A percentile compares a stretch with the other conserved stretches of the same genome.
These are phyloP conservation scores for Melanaphis sacchari DNA, from an alignment of 1,140 invertebrate species.

Conservation along the genomic window DNA sequence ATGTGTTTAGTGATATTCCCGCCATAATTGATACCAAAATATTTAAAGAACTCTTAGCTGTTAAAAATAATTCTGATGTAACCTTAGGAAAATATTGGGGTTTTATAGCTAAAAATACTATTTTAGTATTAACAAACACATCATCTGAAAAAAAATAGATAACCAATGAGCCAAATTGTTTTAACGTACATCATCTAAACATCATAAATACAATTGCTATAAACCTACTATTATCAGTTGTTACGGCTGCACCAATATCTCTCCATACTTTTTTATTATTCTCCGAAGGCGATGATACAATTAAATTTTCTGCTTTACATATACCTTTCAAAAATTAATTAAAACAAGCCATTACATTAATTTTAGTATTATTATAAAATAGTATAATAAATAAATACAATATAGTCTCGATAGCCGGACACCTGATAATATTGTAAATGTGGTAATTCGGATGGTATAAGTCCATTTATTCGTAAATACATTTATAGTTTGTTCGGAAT, in stretches of 20 bases:
- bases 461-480: no score
- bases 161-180: background rate
- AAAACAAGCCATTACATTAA: background rate
- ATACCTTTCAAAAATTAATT: slow-evolving; percentile 65
- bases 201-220: background rate
- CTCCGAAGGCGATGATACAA: slow-evolving; percentile 74
- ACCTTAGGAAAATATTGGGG: slow-evolving; percentile 77
- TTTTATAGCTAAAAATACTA: slow-evolving; percentile 86
- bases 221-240: slow-evolving; percentile 69
- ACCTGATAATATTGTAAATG: no score
- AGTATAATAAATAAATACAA: background rate
- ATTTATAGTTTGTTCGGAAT: no score
- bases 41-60: slow-evolving; percentile 64
- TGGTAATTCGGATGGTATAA: no score
- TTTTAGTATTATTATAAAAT: background rate
- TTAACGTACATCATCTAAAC: background rate
- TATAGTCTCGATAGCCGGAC: no score
- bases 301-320: slow-evolving; percentile 68
- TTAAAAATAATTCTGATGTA: slow-evolving; percentile 65
- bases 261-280: slow-evolving; percentile 72
- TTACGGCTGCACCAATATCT: slow-evolving; percentile 69
- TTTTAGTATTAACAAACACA: slow-evolving; percentile 71
- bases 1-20: slow-evolving; percentile 74
- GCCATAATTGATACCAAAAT: slow-evolving; percentile 82
- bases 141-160: slow-evolving; percentile 63